Base-by-base conservation (phyloP, 1,140 invertebrate species). In the Aphaenogaster rudis region DNA sequence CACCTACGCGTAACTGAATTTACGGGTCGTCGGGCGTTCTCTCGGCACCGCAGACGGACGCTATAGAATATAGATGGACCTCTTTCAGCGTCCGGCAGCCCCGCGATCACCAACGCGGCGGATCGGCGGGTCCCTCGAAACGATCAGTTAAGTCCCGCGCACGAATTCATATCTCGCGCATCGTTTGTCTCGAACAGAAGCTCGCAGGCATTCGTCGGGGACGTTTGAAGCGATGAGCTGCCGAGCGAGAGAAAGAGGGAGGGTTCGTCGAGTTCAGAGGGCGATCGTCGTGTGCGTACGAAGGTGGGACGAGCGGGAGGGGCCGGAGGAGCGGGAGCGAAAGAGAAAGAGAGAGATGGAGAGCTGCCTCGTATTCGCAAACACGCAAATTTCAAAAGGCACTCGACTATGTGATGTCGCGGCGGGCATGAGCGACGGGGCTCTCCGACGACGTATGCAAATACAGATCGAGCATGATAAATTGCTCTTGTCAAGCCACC, bases 391-490 rank as follows among this genome's bases (percentile, higher is more conserved):
- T 94, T 95, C 93, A 94, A 95, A 95, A 95, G 94, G 92, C 94
- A 95, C 95, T 95, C 94, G 93, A 95, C 94, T 95, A 94, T 94
- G 93, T 94, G 94, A 95, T 95, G 94, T 95, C 93, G 92, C 93
- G 72, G 79, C 93, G 59, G 74, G 91, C 93, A 93, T 94, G 94
- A 93, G 91, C 91, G 91, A 94, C 93, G 93, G 72, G 92, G 92
- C 93, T 93, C 94, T 95, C 95, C 94, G 94, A 95, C 95, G 94
- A 95, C 94, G 93, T 95, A 95, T 95, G 95, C 95, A 95, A 95
- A 95, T 95, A 95, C 94, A 95, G 95, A 95, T 95, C 94, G 94
- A 95, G 94, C 93, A 95, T 95, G 95, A 95, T 95, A 95, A 95
- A 95, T 95, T 95, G 94, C 94, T 95, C 94, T 94, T 94, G 95